Evolutionary conservation across 2,113 vertebrate genomes (phyloP).

Genomic region (Zosterops pallidus): DNA sequence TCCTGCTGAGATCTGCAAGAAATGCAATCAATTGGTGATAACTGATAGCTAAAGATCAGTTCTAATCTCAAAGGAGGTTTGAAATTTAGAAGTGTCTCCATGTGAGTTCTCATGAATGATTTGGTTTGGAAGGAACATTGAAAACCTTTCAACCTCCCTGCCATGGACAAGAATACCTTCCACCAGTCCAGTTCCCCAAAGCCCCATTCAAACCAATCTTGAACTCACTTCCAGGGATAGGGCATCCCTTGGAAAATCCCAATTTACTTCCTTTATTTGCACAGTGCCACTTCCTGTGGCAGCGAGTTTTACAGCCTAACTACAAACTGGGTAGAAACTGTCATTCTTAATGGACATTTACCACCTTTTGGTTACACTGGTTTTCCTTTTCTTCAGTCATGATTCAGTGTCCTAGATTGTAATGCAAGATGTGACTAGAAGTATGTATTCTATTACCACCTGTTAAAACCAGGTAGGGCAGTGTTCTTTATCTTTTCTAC

Average conservation of each 20-base stretch:
- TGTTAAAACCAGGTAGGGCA: neutral
- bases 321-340: neutral
- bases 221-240: neutral
- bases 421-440: neutral
- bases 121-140: neutral
- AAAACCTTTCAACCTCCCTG: neutral
- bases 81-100: neutral
- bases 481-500: neutral
- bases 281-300: neutral
- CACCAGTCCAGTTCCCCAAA: neutral
- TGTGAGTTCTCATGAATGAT: neutral
- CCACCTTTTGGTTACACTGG: neutral
- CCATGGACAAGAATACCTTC: neutral
- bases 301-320: neutral
- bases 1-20: neutral
- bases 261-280: neutral
- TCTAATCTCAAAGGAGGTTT: neutral
- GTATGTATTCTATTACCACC: neutral
- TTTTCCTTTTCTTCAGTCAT: neutral
- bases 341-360: neutral
- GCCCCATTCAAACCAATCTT: neutral
- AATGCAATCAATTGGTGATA: neutral
- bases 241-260: neutral
- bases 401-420: neutral
- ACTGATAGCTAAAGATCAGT: neutral